Evolutionary conservation across 2,113 vertebrate species (phyloP), one percentile per base, ranked within the genome.

Genomic region (Toxotes jaculatrix): DNA sequence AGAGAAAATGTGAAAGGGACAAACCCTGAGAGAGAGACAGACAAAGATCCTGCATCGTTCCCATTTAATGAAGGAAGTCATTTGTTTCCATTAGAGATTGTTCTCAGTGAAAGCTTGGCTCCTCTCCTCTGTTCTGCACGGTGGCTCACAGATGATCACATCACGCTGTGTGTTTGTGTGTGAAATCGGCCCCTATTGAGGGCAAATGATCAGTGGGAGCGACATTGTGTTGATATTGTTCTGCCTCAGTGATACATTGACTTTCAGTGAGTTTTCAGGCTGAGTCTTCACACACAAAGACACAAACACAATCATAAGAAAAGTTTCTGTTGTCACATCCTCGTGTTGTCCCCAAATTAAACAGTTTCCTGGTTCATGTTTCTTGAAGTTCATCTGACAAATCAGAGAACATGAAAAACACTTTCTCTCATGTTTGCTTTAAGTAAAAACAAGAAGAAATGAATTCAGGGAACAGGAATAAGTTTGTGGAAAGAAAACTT

Each of bases 1-100:
- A 11, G 49, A 72, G 31, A 32, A 27, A 47, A 10, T 60, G 9
- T 76, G 23, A 53, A 49, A 60, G 63, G 23, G 32, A 45, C 49
- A 19, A 62, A 32, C 16, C 53, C 21, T 34, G 74, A 68, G 45
- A 63, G 53, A 32, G 16, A 21, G 7, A 23, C 59, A 49, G 53
- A 51, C 14, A 66, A 63, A 32, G 3, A 63, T n/a, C 34, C 49
- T 72, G 27, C n/a, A 5, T 65, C 57, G 8, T 49, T 71, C 14
- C 53, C 12, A 17, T 80, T 59, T 59, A 84, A 75, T 68, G 42
- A 64, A 19, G 1, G 40, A 23, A 23, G 42, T 27, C 13, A 63
- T 73, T 74, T 64, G 14, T 75, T 77, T 69, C 62, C 21, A 42
- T 42, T 32, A 45, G 12, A 76, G 53, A 75, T 79, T 65, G 42